A percentile compares a stretch with the other conserved stretches of the same genome.
phyloP scores from a whole-genome alignment of 2,888 invertebrate genomes.

The Orthosia gothica region DNA sequence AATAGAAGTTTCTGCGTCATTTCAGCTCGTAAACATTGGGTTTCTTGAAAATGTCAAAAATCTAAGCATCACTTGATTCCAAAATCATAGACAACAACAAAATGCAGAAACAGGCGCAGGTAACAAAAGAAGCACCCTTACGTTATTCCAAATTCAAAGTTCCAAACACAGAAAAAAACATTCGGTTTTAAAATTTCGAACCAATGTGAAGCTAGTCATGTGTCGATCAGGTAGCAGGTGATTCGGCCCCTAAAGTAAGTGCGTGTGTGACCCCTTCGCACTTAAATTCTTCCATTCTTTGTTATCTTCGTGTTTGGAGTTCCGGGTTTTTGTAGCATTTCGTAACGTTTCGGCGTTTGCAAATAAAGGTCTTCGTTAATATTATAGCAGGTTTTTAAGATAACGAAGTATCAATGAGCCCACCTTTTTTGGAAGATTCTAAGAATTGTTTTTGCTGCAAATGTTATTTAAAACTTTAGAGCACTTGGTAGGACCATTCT shows the following conservation, averaged over 20 bases:
- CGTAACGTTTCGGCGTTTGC: slow-evolving; percentile 27
- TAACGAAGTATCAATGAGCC: slow-evolving; percentile 5
- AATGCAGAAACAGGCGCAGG: not conserved
- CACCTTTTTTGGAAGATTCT: not conserved
- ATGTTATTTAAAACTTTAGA: too few species aligned
- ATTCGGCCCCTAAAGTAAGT: slow-evolving; percentile 63
- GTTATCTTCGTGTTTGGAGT: slow-evolving; percentile 66
- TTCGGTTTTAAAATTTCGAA: slow-evolving; percentile 17
- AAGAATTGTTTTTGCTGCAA: not conserved
- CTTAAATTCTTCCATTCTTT: slow-evolving; percentile 46
- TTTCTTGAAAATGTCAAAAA: not conserved
- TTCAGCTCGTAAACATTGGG: too few species aligned
- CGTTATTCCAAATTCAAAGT: slow-evolving; percentile 15
- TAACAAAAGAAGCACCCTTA: not conserved
- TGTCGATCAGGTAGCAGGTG: slow-evolving; percentile 82
- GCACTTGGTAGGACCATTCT: too few species aligned
- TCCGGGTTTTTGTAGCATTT: slow-evolving; percentile 59
- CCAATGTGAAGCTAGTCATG: slow-evolving; percentile 58
- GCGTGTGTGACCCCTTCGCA: slow-evolving; percentile 67
- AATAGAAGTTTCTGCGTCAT: not conserved
- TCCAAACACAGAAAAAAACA: slow-evolving; percentile 1
- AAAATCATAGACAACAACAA: not conserved
- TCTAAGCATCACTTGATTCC: not conserved
- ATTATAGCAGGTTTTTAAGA: slow-evolving; percentile 27
- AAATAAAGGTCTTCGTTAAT: slow-evolving; percentile 13